Evolutionary conservation across 2,888 invertebrate species (phyloP).

Genomic region (Hypercompe scribonia): DNA sequence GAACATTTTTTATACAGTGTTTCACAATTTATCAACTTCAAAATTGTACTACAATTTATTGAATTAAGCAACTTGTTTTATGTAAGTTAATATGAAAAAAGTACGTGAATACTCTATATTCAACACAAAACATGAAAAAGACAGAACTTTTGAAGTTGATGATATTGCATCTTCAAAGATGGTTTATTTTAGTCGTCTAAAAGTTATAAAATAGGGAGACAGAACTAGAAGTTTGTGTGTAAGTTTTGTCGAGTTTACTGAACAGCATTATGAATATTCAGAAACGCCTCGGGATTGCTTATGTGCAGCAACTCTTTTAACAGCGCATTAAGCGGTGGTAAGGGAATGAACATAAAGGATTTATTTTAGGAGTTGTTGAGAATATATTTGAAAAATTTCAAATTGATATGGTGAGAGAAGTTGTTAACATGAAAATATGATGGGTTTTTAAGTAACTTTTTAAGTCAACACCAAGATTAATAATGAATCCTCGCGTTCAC

Average conservation of each 20-base stretch:
- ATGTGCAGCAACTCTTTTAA: slow-evolving; percentile 68
- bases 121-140: too few species aligned
- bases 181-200: slow-evolving; percentile 54
- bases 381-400: neutral
- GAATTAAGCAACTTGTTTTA: neutral
- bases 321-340: slow-evolving; percentile 64
- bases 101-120: too few species aligned
- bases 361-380: neutral
- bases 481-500: too few species aligned
- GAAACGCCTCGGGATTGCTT: slow-evolving; percentile 67
- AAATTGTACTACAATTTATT: neutral
- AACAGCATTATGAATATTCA: slow-evolving; percentile 78
- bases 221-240: slow-evolving; percentile 60
- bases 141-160: slow-evolving; percentile 43
- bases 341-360: slow-evolving; percentile 38
- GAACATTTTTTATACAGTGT: neutral
- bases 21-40: neutral
- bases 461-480: neutral
- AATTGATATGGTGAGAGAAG: neutral
- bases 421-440: neutral
- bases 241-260: slow-evolving; percentile 65
- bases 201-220: slow-evolving; percentile 58
- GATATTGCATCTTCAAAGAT: slow-evolving; percentile 42
- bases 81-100: neutral
- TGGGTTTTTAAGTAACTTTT: neutral